Evolutionary conservation across 2,888 invertebrate species (phyloP).

Genomic region (Danaus chrysippus): DNA sequence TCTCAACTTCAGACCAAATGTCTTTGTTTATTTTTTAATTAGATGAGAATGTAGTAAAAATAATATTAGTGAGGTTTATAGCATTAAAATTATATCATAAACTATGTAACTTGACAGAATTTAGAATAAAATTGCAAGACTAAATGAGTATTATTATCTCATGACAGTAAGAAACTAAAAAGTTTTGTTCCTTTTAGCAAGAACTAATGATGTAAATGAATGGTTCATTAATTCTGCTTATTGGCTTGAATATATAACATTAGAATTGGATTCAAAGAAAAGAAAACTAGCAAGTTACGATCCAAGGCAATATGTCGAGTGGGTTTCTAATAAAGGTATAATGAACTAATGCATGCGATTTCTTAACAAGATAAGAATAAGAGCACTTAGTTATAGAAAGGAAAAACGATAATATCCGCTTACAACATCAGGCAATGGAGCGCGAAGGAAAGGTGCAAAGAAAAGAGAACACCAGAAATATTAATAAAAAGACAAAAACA

Average conservation of each 20-base stretch:
- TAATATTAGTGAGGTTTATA: too few relatives aligned
- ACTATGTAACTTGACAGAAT: too few relatives aligned
- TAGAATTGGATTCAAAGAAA: not conserved
- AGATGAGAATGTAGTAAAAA: too few relatives aligned
- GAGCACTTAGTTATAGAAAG: conserved; percentile 37
- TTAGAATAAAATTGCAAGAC: too few relatives aligned
- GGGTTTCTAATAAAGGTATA: conserved; percentile 5
- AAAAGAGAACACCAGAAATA: conserved; percentile 31
- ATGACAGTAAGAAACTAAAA: too few relatives aligned
- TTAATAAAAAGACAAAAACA: conserved; percentile 17
- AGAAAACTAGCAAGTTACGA: not conserved
- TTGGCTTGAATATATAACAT: not conserved
- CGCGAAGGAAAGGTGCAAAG: conserved; percentile 46
- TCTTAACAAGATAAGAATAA: conserved; percentile 20
- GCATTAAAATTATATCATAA: too few relatives aligned
- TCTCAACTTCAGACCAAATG: too few relatives aligned
- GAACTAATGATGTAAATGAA: too few relatives aligned
- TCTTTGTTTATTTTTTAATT: too few relatives aligned
- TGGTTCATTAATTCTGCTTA: not conserved
- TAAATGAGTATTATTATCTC: too few relatives aligned
- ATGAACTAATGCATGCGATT: conserved; percentile 11
- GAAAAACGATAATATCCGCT: conserved; percentile 56
- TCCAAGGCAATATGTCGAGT: not conserved
- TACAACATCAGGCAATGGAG: conserved; percentile 57
- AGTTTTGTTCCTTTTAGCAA: too few relatives aligned